phyloP scores from a whole-genome alignment of 2,797 vertebrate species.

The Neosilurus hyrtlii region DNA sequence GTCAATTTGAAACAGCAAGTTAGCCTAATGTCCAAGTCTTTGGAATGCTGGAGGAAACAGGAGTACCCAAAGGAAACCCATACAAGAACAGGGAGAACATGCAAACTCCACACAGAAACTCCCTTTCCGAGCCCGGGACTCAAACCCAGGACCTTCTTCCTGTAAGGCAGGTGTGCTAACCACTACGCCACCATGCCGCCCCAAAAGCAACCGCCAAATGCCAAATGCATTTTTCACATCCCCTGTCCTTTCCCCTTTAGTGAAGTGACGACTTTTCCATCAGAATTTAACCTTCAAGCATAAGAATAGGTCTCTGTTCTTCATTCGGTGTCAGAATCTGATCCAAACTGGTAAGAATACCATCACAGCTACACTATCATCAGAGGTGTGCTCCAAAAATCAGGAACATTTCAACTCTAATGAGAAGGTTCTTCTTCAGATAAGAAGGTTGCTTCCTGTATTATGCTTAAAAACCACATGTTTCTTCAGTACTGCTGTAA shows the following conservation, averaged over 20 bases:
- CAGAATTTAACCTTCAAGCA: background rate
- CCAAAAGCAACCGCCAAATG: background rate
- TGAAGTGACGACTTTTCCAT: background rate
- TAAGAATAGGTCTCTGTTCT: background rate
- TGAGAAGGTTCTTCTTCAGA: background rate
- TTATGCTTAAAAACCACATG: background rate
- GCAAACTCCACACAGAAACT: too few species aligned
- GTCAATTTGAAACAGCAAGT: too few species aligned
- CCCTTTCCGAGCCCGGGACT: too few species aligned
- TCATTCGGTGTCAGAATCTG: background rate
- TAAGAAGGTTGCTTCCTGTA: background rate
- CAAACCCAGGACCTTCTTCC: too few species aligned
- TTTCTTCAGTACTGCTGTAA: background rate
- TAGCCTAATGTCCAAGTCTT: too few species aligned
- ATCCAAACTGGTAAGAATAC: too few species aligned
- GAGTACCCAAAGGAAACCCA: too few species aligned
- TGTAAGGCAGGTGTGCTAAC: too few species aligned
- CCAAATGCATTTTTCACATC: background rate
- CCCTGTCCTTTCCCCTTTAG: background rate
- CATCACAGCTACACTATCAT: too few species aligned
- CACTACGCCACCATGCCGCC: too few species aligned
- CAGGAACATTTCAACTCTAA: background rate
- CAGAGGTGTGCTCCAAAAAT: background rate
- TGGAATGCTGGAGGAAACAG: too few species aligned
- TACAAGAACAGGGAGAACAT: too few species aligned